Evolutionary conservation across 2,113 vertebrate species (phyloP).

Genomic region (Orthonyx spaldingii): DNA sequence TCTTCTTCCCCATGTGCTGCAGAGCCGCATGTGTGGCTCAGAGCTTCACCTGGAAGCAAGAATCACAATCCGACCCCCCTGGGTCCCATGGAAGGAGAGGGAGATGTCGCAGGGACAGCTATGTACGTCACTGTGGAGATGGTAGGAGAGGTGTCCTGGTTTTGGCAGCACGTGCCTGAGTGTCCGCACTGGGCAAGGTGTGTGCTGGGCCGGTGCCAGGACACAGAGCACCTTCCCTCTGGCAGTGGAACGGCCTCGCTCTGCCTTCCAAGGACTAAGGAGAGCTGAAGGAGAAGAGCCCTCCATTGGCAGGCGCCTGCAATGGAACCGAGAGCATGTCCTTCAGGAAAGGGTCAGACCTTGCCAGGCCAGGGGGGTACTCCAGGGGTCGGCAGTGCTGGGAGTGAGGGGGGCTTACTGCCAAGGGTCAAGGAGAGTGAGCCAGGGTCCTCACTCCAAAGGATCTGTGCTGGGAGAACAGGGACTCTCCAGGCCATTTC

Average conservation of each 20-base stretch:
- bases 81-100: background rate
- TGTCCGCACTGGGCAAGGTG: background rate
- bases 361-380: background rate
- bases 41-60: background rate
- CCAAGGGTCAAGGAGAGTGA: background rate
- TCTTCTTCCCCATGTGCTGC: accelerated
- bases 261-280: background rate
- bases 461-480: background rate
- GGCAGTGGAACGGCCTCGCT: background rate
- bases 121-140: accelerated
- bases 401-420: background rate
- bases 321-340: background rate
- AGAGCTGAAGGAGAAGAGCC: conserved; percentile 13
- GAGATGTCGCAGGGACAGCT: background rate
- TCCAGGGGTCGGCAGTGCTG: background rate
- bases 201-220: background rate
- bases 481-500: conserved; percentile 18
- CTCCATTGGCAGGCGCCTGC: background rate
- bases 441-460: background rate
- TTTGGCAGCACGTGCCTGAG: background rate
- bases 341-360: background rate
- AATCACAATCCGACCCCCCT: accelerated
- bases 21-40: accelerated
- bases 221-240: conserved; percentile 19
- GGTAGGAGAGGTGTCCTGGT: background rate